Evolutionary conservation across 2,113 vertebrate species (phyloP).

Genomic region (Rhegmatorhina hoffmannsi): DNA sequence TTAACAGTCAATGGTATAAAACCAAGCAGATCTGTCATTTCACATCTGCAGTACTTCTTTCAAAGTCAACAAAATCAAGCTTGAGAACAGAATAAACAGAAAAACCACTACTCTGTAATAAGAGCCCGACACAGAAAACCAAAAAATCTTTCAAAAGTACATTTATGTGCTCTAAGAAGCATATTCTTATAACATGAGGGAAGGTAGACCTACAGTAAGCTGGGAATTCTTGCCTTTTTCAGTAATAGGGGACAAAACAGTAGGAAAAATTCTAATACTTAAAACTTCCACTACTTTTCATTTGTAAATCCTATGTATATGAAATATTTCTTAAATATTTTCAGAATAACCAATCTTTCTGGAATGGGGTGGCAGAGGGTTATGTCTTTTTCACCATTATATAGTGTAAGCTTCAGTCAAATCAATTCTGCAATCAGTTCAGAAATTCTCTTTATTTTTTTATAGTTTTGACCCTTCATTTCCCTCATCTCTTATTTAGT

Average conservation of each 20-base stretch:
- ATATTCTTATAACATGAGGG: background rate
- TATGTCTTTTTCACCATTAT: background rate
- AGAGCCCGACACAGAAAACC: background rate
- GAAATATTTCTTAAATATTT: background rate
- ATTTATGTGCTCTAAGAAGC: background rate
- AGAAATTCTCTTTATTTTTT: background rate
- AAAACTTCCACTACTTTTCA: rapidly evolving
- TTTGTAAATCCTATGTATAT: background rate
- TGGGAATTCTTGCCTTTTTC: background rate
- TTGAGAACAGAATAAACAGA: background rate
- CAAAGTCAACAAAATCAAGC: background rate
- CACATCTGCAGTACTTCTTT: background rate
- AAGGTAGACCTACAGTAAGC: background rate
- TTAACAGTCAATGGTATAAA: background rate
- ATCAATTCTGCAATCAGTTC: background rate
- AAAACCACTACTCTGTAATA: rapidly evolving
- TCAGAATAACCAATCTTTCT: background rate
- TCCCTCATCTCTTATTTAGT: background rate
- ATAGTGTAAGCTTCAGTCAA: background rate
- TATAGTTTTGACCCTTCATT: background rate
- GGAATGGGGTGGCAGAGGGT: rapidly evolving
- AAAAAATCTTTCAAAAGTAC: background rate
- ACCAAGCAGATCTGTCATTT: background rate
- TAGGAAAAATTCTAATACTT: background rate
- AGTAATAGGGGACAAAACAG: background rate